Conservation (phyloP, 2,888 invertebrate species). For the Phengaris arion region DNA sequence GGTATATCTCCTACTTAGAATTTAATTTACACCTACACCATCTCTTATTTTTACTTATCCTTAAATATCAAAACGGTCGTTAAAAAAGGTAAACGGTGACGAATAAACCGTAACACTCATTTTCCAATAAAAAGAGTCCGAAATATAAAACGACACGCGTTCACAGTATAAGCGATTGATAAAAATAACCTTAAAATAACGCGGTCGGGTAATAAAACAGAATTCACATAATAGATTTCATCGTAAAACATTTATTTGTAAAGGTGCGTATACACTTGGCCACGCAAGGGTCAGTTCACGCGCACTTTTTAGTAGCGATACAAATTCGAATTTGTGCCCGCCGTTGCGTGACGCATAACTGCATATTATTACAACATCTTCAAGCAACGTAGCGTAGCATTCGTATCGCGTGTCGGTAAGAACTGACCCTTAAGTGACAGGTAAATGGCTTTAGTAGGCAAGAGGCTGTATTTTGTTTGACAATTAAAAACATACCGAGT, state of each 20-base stretch:
- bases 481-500: too few relatives aligned
- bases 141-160: constrained; percentile 6
- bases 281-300: too few relatives aligned
- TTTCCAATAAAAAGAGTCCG: constrained; percentile 21
- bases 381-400: too few relatives aligned
- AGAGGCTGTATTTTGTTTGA: too few relatives aligned
- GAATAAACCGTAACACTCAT: not conserved
- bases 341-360: too few relatives aligned
- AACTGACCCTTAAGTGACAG: too few relatives aligned
- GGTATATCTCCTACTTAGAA: not conserved
- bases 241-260: not conserved
- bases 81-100: not conserved
- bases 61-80: constrained; percentile 8
- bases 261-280: too few relatives aligned
- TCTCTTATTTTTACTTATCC: not conserved
- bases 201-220: not conserved
- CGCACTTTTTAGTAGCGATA: too few relatives aligned
- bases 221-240: not conserved
- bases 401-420: too few relatives aligned
- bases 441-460: too few relatives aligned
- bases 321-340: too few relatives aligned
- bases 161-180: constrained; percentile 16
- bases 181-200: not conserved
- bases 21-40: not conserved
- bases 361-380: too few relatives aligned